Evolutionary conservation across 2,113 vertebrate genomes (phyloP).

Genomic region (Zosterops lateralis): DNA sequence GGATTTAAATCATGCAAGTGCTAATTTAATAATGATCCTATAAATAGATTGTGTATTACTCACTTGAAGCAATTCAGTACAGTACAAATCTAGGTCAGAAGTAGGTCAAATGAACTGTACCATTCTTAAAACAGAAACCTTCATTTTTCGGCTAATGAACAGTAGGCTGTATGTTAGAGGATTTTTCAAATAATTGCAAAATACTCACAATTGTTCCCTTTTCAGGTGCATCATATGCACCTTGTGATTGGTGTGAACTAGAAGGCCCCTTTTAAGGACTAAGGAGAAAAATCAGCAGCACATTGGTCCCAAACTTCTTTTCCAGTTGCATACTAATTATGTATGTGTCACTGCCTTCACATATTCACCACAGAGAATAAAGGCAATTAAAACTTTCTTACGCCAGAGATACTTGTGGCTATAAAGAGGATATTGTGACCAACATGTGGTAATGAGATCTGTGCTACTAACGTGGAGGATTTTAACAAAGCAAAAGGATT

Average conservation of each 20-base stretch:
- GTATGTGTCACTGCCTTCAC: not conserved
- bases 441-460: not conserved
- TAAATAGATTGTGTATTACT: conserved; percentile 18
- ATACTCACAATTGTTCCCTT: not conserved
- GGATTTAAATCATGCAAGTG: not conserved
- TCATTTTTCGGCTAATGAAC: not conserved
- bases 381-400: conserved; percentile 6
- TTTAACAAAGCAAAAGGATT: not conserved
- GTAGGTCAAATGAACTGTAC: not conserved
- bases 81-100: conserved; percentile 13
- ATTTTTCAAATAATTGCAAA: not conserved
- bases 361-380: not conserved
- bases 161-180: not conserved
- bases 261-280: not conserved
- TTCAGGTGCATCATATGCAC: not conserved
- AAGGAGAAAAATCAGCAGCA: not conserved
- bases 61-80: not conserved
- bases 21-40: conserved; percentile 2
- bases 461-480: not conserved
- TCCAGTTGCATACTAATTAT: not conserved
- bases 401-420: not conserved
- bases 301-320: not conserved
- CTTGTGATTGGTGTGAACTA: not conserved
- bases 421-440: not conserved
- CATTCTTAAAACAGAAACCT: not conserved